Percentiles rank a stretch among this genome's conserved stretches.
Conservation (phyloP, 2,888 invertebrate genomes). For the Kuschelorhynchus macadamiae region DNA sequence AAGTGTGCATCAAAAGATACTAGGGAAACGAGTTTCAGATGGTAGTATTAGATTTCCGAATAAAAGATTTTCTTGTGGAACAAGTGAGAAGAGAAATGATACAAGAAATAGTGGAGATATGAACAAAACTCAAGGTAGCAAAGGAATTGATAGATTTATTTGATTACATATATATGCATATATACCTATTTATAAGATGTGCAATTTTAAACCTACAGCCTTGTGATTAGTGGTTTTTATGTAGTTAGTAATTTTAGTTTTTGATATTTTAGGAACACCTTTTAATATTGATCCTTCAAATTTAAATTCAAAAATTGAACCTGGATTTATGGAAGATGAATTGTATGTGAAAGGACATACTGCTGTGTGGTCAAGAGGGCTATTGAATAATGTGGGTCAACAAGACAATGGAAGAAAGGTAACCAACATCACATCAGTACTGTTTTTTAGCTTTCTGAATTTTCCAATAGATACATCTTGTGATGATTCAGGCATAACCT, state of each 20-base stretch:
- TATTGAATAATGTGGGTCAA: conserved; percentile 71
- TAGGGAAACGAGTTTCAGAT: conserved; percentile 61
- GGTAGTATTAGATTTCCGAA: conserved; percentile 53
- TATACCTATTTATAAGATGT: no score
- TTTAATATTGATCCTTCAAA: conserved; percentile 4
- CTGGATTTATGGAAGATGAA: conserved; percentile 82
- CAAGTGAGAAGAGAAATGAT: conserved; percentile 25
- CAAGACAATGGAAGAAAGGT: conserved; percentile 70
- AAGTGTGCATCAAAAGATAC: conserved; percentile 56
- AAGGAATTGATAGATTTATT: neutral
- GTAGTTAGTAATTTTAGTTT: no score
- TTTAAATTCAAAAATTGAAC: conserved; percentile 50
- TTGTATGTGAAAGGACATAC: conserved; percentile 88
- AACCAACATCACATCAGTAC: no score
- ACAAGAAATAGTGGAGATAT: conserved; percentile 37
- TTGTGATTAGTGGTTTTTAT: no score
- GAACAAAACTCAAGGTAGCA: conserved; percentile 46
- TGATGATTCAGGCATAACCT: no score
- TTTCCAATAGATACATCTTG: no score
- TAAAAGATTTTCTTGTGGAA: conserved; percentile 55
- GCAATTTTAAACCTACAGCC: no score
- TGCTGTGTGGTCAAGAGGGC: conserved; percentile 84
- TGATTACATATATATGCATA: no score
- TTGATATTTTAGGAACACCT: neutral
- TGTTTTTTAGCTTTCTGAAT: no score